Evolutionary conservation across 2,113 vertebrate genomes (phyloP), one percentile per base, ranked within the genome.

Genomic region (Mobula birostris): DNA sequence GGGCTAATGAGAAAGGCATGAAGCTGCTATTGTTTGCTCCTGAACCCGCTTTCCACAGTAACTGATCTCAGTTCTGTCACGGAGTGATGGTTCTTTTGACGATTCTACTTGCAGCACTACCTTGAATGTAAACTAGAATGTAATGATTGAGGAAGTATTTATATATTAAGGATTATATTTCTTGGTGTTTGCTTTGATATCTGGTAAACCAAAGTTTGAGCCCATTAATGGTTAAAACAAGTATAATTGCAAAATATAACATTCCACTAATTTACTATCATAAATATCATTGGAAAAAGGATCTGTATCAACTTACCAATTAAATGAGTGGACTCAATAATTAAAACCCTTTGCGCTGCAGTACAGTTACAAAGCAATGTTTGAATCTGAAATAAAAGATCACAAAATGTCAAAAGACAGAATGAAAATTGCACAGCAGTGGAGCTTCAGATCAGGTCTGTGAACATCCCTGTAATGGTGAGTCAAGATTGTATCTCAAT

Each of bases 131-230:
- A n/a, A n/a, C 29, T 88, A 63, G 32, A 17, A 36, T 21, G 32
- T 36, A 92, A 92, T 40, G 88, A 92, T 9, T 92, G 29, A 92
- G 63, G 36, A 70, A 92, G 87, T 27, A 40, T 92, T 70, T 92
- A 68, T 24, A 72, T 32, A 72, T 21, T 48, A 40, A 70, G 88
- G 63, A 27, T 40, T 70, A 88, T 88, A 66, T 29, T n/a, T n/a
- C 56, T n/a, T 27, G 6, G 27, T 88, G 85, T n/a, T 88, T 88
- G 29, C 5, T 82, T 82, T 82, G 80, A 36, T 27, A 66, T 29
- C 5, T 61, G 29, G 58, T 63, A 27, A 88, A n/a, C 56, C 40
- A 88, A 27, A 15, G 21, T 63, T 48, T 11, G 27, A 32, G 63
- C n/a, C 15, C 8, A 88, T 88, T 88, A 88, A 88, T n/a, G 85